phyloP scores from a whole-genome alignment of 2,797 vertebrate species.

The Chelidonichthys spinosus region DNA sequence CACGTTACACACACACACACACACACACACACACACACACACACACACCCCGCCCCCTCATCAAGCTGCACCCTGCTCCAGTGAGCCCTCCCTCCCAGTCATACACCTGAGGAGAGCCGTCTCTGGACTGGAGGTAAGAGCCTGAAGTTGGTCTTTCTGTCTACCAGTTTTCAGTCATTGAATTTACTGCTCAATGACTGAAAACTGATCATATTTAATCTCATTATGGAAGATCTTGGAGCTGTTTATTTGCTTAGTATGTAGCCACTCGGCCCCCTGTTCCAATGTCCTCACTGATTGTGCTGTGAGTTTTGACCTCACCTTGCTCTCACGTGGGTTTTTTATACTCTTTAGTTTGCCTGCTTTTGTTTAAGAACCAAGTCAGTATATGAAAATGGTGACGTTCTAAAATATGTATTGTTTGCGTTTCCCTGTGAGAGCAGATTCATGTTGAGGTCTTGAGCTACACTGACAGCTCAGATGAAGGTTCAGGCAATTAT shows the following conservation, averaged over 20 bases:
- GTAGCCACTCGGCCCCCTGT: conserved; percentile 7
- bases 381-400: neutral
- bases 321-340: neutral
- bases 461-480: neutral
- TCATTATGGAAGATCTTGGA: neutral
- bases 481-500: neutral
- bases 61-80: conserved; percentile 65
- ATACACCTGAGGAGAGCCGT: conserved; percentile 51
- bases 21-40: conserved; percentile 15
- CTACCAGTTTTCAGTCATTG: neutral
- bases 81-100: conserved; percentile 42
- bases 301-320: conserved; percentile 40
- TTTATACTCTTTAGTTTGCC: neutral
- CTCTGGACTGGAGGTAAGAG: conserved; percentile 63
- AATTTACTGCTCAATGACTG: neutral
- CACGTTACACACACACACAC: neutral
- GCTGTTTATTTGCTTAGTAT: conserved; percentile 44
- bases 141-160: neutral
- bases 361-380: neutral
- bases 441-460: neutral
- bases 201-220: neutral
- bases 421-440: neutral
- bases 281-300: conserved; percentile 19
- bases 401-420: neutral
- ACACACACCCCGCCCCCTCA: conserved; percentile 17